A percentile compares a stretch with the other conserved stretches of the same genome.
Evolutionary conservation across 2,888 invertebrate genomes (phyloP).

Genomic region (Junonia oenone): DNA sequence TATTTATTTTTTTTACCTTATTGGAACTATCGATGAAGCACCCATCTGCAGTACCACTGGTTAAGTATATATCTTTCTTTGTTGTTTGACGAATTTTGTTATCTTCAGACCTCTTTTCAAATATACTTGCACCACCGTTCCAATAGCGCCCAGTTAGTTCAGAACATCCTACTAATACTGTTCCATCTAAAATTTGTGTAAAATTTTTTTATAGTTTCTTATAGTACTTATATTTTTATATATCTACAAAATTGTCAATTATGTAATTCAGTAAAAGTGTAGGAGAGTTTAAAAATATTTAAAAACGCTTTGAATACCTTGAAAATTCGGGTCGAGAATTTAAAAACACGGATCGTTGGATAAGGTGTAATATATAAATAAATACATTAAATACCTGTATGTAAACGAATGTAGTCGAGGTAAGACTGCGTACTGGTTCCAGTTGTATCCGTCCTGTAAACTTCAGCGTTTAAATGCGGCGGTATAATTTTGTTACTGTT

Average conservation of each 20-base stretch:
- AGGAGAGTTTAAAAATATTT: too few species aligned
- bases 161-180: slow-evolving; percentile 61
- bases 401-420: slow-evolving; percentile 59
- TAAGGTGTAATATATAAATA: not conserved
- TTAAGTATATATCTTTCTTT: slow-evolving; percentile 50
- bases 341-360: not conserved
- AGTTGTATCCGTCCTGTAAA: slow-evolving; percentile 61
- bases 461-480: slow-evolving; percentile 71
- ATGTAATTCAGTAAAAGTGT: too few species aligned
- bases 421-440: slow-evolving; percentile 54
- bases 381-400: slow-evolving; percentile 44
- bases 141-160: slow-evolving; percentile 71
- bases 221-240: too few species aligned
- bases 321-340: too few species aligned
- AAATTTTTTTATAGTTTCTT: too few species aligned
- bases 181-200: slow-evolving; percentile 66
- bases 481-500: slow-evolving; percentile 58
- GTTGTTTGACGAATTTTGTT: slow-evolving; percentile 36
- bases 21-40: slow-evolving; percentile 56
- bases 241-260: too few species aligned
- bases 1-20: slow-evolving; percentile 43
- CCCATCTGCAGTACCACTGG: slow-evolving; percentile 64
- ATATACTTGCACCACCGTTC: slow-evolving; percentile 63
- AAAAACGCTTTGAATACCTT: too few species aligned
- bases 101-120: slow-evolving; percentile 44